Evolutionary conservation across 1,140 invertebrate genomes (phyloP).

Genomic region (Drosophila pachea): DNA sequence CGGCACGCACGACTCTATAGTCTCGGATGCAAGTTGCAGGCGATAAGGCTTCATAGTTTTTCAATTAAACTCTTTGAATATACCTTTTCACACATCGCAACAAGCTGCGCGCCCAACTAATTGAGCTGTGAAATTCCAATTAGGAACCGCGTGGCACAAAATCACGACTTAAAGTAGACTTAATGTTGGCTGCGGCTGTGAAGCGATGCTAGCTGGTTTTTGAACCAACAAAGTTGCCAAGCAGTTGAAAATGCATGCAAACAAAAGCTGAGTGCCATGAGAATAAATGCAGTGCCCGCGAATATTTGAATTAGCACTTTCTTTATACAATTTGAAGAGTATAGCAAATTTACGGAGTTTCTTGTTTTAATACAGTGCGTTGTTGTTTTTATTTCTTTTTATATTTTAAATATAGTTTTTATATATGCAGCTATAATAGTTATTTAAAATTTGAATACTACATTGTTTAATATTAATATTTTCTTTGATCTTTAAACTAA

Average conservation of each 20-base stretch:
- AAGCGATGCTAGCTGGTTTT: background rate
- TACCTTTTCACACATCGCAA: conserved; percentile 57
- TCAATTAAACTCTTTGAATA: conserved; percentile 61
- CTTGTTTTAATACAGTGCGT: conserved; percentile 63
- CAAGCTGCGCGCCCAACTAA: conserved; percentile 39
- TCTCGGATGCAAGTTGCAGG: background rate
- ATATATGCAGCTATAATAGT: conserved; percentile 74
- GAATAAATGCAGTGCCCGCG: background rate
- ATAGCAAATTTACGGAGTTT: background rate
- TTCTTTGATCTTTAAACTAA: conserved; percentile 64
- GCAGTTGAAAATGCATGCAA: background rate
- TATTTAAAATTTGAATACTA: conserved; percentile 77
- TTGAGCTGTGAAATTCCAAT: conserved; percentile 58
- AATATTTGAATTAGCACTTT: background rate
- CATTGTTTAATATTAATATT: conserved; percentile 53
- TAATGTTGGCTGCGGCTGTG: background rate
- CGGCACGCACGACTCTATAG: conserved; percentile 5
- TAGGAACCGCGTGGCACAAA: background rate
- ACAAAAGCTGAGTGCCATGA: conserved; percentile 10
- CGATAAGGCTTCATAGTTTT: conserved; percentile 37
- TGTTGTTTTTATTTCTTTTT: conserved; percentile 62
- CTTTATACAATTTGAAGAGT: background rate
- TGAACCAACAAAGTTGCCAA: background rate
- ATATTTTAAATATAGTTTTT: conserved; percentile 76
- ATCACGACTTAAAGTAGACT: background rate